These are phyloP conservation scores for Blomia tropicalis DNA, from an alignment of 2,888 invertebrate species.

Conservation along the genomic window DNA sequence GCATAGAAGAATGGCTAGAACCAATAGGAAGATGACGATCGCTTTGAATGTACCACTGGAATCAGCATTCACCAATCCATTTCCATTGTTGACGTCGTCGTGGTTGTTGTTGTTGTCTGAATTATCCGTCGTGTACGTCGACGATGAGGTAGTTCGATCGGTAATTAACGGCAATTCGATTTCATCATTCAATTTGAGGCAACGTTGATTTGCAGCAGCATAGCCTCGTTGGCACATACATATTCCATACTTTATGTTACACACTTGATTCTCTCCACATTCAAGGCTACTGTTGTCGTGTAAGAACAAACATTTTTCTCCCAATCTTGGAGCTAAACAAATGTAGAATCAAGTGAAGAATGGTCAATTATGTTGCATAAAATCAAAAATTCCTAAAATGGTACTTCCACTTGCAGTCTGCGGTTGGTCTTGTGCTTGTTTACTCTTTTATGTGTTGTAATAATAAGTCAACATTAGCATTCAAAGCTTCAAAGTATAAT, in stretches of 20 bases:
- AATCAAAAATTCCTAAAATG: no score
- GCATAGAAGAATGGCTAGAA: constrained; percentile 17
- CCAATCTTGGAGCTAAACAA: background rate
- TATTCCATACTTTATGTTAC: background rate
- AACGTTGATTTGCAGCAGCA: background rate
- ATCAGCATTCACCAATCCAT: background rate
- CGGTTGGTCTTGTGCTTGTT: no score
- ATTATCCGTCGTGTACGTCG: background rate
- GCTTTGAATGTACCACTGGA: constrained; percentile 15
- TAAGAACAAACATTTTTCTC: background rate
- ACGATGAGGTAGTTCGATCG: background rate
- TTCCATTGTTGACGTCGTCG: background rate
- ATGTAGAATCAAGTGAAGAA: no score
- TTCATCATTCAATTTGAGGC: background rate
- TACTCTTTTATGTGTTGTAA: no score
- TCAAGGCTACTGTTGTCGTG: background rate
- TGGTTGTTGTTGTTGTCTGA: background rate
- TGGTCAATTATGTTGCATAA: no score
- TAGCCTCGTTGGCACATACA: background rate
- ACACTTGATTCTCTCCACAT: constrained; percentile 15
- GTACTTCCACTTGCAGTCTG: no score
- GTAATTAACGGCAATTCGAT: background rate
- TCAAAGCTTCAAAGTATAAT: no score
- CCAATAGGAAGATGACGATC: constrained; percentile 19
- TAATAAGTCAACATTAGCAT: no score